A percentile compares a stretch with the other conserved stretches of the same genome.
Evolutionary conservation across 2,888 invertebrate species (phyloP).

Genomic region (Limnephilus auricula): DNA sequence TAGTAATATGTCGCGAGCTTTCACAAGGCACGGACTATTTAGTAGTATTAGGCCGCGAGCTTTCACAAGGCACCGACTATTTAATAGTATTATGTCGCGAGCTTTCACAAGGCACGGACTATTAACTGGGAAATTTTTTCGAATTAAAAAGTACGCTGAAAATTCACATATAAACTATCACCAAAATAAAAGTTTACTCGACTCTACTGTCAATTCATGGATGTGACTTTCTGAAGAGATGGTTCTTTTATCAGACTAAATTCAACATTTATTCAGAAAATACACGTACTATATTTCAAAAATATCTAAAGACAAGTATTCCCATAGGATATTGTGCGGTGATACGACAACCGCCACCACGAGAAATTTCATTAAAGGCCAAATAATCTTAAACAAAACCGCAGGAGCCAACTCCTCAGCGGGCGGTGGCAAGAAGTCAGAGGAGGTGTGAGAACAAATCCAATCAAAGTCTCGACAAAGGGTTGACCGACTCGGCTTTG

Average conservation of each 20-base stretch:
- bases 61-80: too few species aligned
- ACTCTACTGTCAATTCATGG: too few species aligned
- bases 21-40: too few species aligned
- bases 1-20: too few species aligned
- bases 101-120: too few species aligned
- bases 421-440: background rate
- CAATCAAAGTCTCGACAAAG: slow-evolving; percentile 38
- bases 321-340: too few species aligned
- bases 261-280: background rate
- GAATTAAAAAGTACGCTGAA: too few species aligned
- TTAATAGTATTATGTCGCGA: too few species aligned
- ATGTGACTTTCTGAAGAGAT: background rate
- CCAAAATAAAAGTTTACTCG: too few species aligned
- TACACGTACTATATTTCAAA: background rate
- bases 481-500: slow-evolving; percentile 38
- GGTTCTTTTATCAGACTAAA: background rate
- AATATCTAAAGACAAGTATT: background rate
- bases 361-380: background rate
- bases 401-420: background rate
- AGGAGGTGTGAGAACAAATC: slow-evolving; percentile 33
- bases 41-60: too few species aligned
- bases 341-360: background rate
- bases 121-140: too few species aligned
- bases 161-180: too few species aligned
- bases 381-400: background rate